Conservation (phyloP, 2,113 vertebrate genomes). For the Thymallus thymallus region DNA sequence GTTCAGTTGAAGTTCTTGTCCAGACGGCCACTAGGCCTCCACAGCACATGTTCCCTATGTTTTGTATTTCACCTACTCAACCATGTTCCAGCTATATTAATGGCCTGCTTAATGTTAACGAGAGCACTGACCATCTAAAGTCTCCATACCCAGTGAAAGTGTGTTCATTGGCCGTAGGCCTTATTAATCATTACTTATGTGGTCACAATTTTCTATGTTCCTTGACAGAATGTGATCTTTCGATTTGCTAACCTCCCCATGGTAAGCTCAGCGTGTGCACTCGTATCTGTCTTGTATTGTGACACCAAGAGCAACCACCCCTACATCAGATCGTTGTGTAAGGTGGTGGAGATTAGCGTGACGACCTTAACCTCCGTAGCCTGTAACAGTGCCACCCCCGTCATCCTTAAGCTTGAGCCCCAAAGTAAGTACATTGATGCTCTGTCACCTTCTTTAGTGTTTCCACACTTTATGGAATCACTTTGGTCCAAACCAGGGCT, state of each 20-base stretch:
- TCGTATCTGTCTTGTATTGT: conserved; percentile 74
- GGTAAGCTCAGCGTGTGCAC: conserved; percentile 80
- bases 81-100: no score
- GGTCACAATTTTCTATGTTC: not conserved
- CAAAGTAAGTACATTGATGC: conserved; percentile 77
- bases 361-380: conserved; percentile 72
- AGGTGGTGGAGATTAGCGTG: conserved; percentile 74
- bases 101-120: not conserved
- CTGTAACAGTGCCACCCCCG: conserved; percentile 69
- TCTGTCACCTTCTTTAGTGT: no score
- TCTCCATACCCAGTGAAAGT: not conserved
- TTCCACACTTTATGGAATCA: no score
- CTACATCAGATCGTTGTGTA: conserved; percentile 73
- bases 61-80: not conserved
- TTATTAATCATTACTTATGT: no score
- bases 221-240: conserved; percentile 70
- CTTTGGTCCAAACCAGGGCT: no score
- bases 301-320: conserved; percentile 79
- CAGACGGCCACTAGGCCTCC: not conserved
- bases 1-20: not conserved
- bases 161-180: not conserved
- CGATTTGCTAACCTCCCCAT: conserved; percentile 79
- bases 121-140: not conserved
- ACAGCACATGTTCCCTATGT: not conserved
- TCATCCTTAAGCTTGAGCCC: conserved; percentile 81